Percentiles rank a stretch among this genome's conserved stretches.
phyloP scores from a whole-genome alignment of 2,113 vertebrate species.

The Toxostoma redivivum region DNA sequence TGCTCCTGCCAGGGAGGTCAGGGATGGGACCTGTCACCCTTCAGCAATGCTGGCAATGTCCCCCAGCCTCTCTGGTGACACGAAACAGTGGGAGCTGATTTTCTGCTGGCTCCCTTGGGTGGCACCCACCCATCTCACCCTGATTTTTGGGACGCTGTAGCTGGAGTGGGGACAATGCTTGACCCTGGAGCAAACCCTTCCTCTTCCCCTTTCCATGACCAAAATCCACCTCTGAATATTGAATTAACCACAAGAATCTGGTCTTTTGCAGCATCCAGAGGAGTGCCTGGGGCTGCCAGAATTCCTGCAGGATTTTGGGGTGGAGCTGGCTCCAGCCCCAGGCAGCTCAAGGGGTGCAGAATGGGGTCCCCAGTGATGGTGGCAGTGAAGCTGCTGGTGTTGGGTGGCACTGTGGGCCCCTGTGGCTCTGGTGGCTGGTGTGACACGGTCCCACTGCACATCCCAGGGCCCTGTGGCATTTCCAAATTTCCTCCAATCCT shows the following conservation, averaged over 20 bases:
- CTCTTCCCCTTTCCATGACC: background rate
- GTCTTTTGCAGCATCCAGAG: background rate
- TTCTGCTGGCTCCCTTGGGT: fast-evolving
- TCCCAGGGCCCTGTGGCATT: background rate
- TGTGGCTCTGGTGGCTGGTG: background rate
- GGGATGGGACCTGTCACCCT: background rate
- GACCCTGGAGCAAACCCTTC: background rate
- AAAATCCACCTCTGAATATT: background rate
- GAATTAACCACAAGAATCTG: background rate
- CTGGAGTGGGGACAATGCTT: background rate
- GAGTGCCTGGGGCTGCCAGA: background rate
- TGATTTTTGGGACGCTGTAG: background rate
- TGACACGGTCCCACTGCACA: fast-evolving
- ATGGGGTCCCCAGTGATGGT: background rate
- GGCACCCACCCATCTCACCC: background rate
- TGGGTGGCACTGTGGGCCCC: background rate
- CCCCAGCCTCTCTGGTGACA: background rate
- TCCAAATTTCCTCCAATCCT: background rate
- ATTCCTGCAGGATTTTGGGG: background rate
- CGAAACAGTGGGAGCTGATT: fast-evolving
- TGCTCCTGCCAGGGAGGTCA: constrained; percentile 22
- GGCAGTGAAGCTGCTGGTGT: background rate
- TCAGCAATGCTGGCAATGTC: constrained; percentile 1
- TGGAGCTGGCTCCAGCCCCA: too few species aligned
- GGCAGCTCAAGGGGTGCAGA: background rate